These are phyloP conservation scores for Gila robusta DNA, from an alignment of 2,797 vertebrate genomes.

Conservation along the genomic window DNA sequence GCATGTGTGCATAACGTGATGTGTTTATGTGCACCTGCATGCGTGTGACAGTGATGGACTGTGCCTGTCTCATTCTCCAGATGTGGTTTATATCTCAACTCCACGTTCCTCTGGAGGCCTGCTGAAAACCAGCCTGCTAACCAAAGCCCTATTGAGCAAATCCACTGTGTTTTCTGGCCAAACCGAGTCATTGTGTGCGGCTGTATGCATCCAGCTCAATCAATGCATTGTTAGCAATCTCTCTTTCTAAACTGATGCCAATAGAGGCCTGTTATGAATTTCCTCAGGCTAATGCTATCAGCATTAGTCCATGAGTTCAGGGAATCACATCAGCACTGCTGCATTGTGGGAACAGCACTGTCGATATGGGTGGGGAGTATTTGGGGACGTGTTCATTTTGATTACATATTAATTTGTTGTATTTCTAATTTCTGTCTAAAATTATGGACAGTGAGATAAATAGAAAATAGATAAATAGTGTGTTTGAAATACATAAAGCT, in stretches of 20 bases:
- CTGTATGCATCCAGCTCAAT: constrained; percentile 22
- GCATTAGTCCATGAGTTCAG: constrained; percentile 9
- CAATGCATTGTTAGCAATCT: constrained; percentile 39
- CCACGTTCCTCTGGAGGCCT: not conserved
- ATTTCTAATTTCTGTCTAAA: not conserved
- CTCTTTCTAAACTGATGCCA: constrained; percentile 35
- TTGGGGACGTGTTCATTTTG: not conserved
- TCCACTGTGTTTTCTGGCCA: constrained; percentile 4
- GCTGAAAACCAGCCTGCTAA: constrained; percentile 7
- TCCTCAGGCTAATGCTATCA: constrained; percentile 14
- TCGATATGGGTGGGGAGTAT: not conserved
- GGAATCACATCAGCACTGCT: constrained; percentile 6
- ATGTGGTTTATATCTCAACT: constrained; percentile 18
- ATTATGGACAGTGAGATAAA: not conserved
- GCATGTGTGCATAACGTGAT: not conserved
- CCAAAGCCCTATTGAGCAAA: not conserved
- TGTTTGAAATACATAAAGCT: not conserved
- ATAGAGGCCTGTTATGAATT: constrained; percentile 30
- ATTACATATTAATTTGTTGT: not conserved
- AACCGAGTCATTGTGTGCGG: not conserved
- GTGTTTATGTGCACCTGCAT: not conserved
- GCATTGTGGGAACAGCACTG: constrained; percentile 6
- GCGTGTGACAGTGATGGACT: constrained; percentile 15
- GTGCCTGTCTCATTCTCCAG: constrained; percentile 26
- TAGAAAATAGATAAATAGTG: not conserved